Evolutionary conservation across 2,113 vertebrate genomes (phyloP).

Genomic region (Porphyrio hochstetteri): DNA sequence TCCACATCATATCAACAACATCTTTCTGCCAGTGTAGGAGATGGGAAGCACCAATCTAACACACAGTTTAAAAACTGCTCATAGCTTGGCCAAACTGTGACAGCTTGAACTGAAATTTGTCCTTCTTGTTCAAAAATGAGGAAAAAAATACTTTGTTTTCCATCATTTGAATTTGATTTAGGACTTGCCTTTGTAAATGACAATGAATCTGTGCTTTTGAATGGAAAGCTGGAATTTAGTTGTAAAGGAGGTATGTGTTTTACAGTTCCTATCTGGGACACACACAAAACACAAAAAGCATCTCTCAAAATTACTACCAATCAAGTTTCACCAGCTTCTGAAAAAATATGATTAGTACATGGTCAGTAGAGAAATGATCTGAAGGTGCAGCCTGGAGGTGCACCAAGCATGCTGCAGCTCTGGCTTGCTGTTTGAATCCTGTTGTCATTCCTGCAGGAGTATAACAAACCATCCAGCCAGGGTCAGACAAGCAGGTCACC

Average conservation of each 20-base stretch:
- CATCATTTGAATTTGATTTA: neutral
- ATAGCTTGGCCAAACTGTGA: neutral
- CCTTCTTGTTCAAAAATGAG: neutral
- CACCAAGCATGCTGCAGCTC: neutral
- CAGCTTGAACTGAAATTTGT: neutral
- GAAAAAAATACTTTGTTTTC: neutral
- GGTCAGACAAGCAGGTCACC: neutral
- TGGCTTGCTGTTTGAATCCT: neutral
- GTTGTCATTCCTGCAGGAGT: neutral
- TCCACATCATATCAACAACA: neutral
- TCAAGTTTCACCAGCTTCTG: neutral
- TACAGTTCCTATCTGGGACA: neutral
- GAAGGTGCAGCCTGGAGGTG: neutral
- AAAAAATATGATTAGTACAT: neutral
- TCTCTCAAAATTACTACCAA: neutral
- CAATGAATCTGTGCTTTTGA: neutral
- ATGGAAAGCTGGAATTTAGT: neutral
- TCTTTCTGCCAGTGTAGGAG: neutral
- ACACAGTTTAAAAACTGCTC: neutral
- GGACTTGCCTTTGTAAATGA: neutral
- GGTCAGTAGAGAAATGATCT: neutral
- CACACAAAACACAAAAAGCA: neutral
- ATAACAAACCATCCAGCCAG: neutral
- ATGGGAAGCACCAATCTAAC: neutral
- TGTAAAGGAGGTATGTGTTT: neutral